phyloP scores from a whole-genome alignment of 2,888 invertebrate species.

The Chrysodeixis includens region DNA sequence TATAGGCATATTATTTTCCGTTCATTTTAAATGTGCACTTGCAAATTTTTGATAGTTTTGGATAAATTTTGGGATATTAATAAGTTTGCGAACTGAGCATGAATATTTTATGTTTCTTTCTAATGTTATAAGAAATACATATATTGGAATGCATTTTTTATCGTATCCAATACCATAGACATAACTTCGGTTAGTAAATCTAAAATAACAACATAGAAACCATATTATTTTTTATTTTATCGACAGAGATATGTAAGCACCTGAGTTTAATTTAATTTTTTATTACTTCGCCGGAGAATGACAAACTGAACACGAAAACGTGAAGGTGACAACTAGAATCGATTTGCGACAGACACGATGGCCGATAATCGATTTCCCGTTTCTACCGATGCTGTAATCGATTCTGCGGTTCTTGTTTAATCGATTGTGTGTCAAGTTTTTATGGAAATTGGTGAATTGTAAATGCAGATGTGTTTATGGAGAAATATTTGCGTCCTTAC shows the following conservation, averaged over 20 bases:
- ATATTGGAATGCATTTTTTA: slow-evolving; percentile 8
- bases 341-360: slow-evolving; percentile 85
- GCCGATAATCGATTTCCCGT: slow-evolving; percentile 82
- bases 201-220: slow-evolving; percentile 17
- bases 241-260: slow-evolving; percentile 25
- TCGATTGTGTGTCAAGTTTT: slow-evolving; percentile 66
- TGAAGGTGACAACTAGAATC: slow-evolving; percentile 86
- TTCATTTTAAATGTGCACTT: not conserved
- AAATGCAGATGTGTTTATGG: slow-evolving; percentile 42
- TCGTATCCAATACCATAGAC: slow-evolving; percentile 5
- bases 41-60: too few species aligned
- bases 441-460: slow-evolving; percentile 47
- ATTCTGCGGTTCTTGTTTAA: slow-evolving; percentile 74
- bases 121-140: not conserved
- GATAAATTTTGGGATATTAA: too few species aligned
- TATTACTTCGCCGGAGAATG: slow-evolving; percentile 42
- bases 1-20: slow-evolving; percentile 12
- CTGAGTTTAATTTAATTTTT: slow-evolving; percentile 43
- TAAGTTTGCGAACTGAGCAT: too few species aligned
- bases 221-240: slow-evolving; percentile 21
- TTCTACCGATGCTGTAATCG: slow-evolving; percentile 75
- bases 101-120: too few species aligned
- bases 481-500: slow-evolving; percentile 28
- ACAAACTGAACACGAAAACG: slow-evolving; percentile 59
- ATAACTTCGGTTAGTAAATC: slow-evolving; percentile 16